phyloP scores from a whole-genome alignment of 2,888 invertebrate species.

The Nysson spinosus region DNA sequence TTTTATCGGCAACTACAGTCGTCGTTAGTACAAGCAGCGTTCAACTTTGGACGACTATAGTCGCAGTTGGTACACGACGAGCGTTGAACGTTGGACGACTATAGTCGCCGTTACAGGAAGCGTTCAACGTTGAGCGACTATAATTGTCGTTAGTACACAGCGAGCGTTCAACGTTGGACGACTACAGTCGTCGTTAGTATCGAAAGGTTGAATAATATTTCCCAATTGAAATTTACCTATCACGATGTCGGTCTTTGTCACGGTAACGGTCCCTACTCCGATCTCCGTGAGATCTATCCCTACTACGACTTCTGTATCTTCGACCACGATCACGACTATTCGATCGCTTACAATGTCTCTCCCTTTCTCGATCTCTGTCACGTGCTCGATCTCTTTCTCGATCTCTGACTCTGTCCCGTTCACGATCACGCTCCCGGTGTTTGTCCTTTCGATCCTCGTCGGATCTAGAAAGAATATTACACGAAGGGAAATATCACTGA shows the following conservation, averaged over 20 bases:
- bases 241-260: conserved; percentile 72
- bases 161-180: too few species aligned
- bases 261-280: conserved; percentile 71
- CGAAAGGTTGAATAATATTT: too few species aligned
- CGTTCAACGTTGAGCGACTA: too few species aligned
- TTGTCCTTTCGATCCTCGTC: conserved; percentile 71
- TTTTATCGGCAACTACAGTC: too few species aligned
- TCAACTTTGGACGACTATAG: too few species aligned
- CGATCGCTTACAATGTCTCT: conserved; percentile 62
- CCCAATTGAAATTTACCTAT: conserved; percentile 61
- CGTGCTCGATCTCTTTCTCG: conserved; percentile 63
- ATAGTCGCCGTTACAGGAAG: too few species aligned
- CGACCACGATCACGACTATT: conserved; percentile 70
- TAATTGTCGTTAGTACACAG: too few species aligned
- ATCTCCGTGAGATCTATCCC: conserved; percentile 71
- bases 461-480: conserved; percentile 74
- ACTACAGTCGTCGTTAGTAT: too few species aligned
- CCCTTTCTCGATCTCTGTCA: conserved; percentile 65
- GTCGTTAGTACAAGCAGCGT: too few species aligned
- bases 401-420: conserved; percentile 71
- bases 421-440: conserved; percentile 68
- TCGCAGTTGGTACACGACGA: too few species aligned
- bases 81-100: too few species aligned
- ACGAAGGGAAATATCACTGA: conserved; percentile 51
- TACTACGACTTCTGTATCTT: conserved; percentile 74